A percentile compares a stretch with the other conserved stretches of the same genome.
Conservation (phyloP, 1,140 invertebrate species). For the Ips typographus region DNA sequence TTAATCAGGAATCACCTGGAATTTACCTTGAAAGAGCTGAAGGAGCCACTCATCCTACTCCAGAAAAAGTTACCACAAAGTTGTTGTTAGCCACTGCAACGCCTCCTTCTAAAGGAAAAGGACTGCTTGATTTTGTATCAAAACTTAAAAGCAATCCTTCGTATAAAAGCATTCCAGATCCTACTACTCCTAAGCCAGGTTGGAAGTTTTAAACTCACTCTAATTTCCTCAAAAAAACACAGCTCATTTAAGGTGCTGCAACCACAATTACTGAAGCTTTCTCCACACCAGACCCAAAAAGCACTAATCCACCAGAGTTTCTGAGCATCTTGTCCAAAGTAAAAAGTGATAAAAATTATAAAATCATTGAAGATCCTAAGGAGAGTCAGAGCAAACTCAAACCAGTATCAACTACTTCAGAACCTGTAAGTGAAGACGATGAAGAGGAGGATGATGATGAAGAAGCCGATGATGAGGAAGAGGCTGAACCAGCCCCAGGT, state of each 20-base stretch:
- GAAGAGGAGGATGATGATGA: conserved; percentile 37
- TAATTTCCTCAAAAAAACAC: no score
- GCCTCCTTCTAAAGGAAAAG: conserved; percentile 42
- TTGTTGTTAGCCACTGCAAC: conserved; percentile 35
- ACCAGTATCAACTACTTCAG: conserved; percentile 32
- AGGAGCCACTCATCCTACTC: conserved; percentile 34
- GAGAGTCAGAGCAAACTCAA: conserved; percentile 33
- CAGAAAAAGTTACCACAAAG: conserved; percentile 36
- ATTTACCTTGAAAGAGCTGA: conserved; percentile 43
- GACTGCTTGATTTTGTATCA: conserved; percentile 45
- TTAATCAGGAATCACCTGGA: conserved; percentile 24
- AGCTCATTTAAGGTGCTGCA: background rate
- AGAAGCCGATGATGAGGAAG: conserved; percentile 12
- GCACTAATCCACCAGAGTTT: conserved; percentile 46
- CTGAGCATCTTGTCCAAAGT: conserved; percentile 45
- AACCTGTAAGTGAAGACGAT: conserved; percentile 35
- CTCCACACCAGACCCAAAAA: conserved; percentile 27
- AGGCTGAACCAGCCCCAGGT: no score
- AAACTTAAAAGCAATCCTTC: conserved; percentile 41
- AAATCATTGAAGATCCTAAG: conserved; percentile 43
- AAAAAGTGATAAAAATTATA: conserved; percentile 41
- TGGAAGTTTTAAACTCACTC: background rate
- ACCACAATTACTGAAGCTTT: background rate
- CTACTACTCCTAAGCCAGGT: conserved; percentile 40
- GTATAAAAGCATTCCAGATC: conserved; percentile 46